Evolutionary conservation across 2,797 vertebrate genomes (phyloP).

Genomic region (Natrix natrix): DNA sequence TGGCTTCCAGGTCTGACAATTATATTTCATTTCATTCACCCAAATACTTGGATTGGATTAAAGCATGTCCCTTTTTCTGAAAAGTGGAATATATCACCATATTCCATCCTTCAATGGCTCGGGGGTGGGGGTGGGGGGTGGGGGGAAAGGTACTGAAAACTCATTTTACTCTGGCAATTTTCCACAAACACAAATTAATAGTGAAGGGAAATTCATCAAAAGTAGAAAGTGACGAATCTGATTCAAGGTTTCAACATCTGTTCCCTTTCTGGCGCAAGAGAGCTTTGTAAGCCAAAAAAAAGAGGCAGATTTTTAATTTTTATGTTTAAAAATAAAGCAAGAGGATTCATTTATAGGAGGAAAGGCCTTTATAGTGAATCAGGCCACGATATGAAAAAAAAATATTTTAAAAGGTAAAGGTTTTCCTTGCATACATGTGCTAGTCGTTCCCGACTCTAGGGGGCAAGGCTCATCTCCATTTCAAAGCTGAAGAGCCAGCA

Average conservation of each 20-base stretch:
- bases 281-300: background rate
- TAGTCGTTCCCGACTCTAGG: too few relatives aligned
- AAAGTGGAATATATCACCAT: background rate
- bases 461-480: too few relatives aligned
- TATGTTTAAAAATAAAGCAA: too few relatives aligned
- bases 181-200: slow-evolving; percentile 2
- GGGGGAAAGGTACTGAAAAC: fast-evolving
- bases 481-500: too few relatives aligned
- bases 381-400: background rate
- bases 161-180: background rate
- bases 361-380: fast-evolving
- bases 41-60: background rate
- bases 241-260: background rate
- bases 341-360: slow-evolving; percentile 15
- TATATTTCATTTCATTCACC: background rate
- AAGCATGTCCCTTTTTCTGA: background rate
- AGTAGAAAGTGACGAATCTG: background rate
- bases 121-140: background rate
- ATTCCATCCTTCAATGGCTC: background rate
- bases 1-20: too few relatives aligned
- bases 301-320: background rate
- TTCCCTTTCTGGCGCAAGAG: background rate
- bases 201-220: slow-evolving; percentile 14
- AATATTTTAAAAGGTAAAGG: background rate
- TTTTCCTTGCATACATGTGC: too few relatives aligned